Evolutionary conservation across 2,113 vertebrate species (phyloP).

Genomic region (Polypterus bichir): DNA sequence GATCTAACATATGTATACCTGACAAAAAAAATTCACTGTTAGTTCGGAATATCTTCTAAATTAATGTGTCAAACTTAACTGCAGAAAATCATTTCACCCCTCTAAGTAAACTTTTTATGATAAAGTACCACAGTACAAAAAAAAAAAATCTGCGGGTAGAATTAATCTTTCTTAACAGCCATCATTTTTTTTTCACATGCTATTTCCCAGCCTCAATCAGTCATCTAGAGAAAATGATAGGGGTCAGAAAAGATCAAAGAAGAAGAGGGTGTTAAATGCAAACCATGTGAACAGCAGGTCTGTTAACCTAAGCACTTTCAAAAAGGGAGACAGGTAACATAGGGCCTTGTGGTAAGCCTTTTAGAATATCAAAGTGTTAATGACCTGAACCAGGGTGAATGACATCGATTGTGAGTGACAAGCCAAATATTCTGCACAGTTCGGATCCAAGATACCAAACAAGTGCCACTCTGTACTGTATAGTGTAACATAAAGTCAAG

Average conservation of each 20-base stretch:
- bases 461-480: too few species aligned
- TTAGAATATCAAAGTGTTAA: slow-evolving; percentile 1
- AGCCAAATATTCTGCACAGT: neutral
- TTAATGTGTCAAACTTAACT: too few species aligned
- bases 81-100: too few species aligned
- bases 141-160: too few species aligned
- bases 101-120: too few species aligned
- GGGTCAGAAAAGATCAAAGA: slow-evolving; percentile 16
- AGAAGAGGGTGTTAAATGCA: slow-evolving; percentile 6
- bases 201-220: slow-evolving; percentile 14
- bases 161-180: too few species aligned
- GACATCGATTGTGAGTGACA: neutral
- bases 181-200: slow-evolving; percentile 1
- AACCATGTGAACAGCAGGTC: slow-evolving; percentile 10
- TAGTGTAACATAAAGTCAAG: too few species aligned
- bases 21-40: too few species aligned
- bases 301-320: neutral
- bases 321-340: slow-evolving; percentile 7
- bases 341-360: slow-evolving; percentile 1
- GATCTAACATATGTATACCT: too few species aligned
- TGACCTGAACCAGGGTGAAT: slow-evolving; percentile 11
- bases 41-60: too few species aligned
- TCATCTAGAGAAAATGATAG: slow-evolving; percentile 14
- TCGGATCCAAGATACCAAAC: too few species aligned
- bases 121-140: too few species aligned